These are phyloP conservation scores for Coluber constrictor DNA, from an alignment of 2,797 vertebrate genomes.

Conservation along the genomic window DNA sequence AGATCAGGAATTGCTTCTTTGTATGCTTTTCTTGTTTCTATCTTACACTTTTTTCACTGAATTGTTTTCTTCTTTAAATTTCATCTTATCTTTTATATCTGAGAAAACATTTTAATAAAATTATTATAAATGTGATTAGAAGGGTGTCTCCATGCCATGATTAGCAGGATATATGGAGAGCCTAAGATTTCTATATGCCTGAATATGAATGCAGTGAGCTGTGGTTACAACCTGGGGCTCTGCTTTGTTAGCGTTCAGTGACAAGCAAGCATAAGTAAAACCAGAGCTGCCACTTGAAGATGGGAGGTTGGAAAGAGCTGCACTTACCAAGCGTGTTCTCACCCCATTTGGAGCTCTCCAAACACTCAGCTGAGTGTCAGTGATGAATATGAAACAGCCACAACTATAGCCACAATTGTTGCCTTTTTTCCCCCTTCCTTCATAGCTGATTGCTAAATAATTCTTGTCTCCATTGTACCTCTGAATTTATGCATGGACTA, in stretches of 20 bases:
- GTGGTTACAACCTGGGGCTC: not conserved
- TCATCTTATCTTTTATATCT: not conserved
- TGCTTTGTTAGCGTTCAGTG: not conserved
- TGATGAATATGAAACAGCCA: not conserved
- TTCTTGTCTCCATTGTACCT: not conserved
- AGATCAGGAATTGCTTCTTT: not conserved
- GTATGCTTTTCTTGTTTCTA: not conserved
- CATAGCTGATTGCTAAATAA: not conserved
- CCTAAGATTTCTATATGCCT: not conserved
- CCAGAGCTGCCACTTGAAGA: not conserved
- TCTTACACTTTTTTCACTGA: not conserved
- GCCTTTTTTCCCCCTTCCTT: not conserved
- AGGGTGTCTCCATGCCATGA: not conserved
- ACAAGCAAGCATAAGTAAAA: not conserved
- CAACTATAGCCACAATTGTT: not conserved
- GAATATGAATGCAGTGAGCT: not conserved
- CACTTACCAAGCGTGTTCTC: not conserved
- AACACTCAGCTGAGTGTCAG: not conserved
- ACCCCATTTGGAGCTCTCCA: not conserved
- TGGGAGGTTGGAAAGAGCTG: not conserved
- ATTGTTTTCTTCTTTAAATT: not conserved
- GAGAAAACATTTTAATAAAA: not conserved
- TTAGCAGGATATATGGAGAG: not conserved
- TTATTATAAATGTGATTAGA: not conserved
- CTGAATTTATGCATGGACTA: not conserved